phyloP scores from a whole-genome alignment of 2,797 vertebrate species.

The Mastacembelus armatus region DNA sequence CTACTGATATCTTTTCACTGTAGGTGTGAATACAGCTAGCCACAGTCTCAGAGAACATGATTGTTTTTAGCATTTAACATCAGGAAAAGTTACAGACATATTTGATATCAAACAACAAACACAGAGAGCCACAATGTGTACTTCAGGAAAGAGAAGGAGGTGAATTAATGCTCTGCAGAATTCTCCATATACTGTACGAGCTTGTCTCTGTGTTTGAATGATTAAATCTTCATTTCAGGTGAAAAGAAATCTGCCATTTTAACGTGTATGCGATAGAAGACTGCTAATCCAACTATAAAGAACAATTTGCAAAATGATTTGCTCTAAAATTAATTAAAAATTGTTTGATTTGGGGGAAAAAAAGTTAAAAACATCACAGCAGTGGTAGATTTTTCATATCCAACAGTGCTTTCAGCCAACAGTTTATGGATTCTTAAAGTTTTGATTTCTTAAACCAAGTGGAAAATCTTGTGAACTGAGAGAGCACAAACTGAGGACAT shows the following conservation, averaged over 20 bases:
- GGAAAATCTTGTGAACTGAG: not conserved
- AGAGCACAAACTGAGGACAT: not conserved
- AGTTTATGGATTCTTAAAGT: no score
- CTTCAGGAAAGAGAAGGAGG: conserved; percentile 22
- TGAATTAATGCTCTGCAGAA: not conserved
- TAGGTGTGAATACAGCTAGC: conserved; percentile 8
- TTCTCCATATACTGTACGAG: conserved; percentile 13
- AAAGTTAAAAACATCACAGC: not conserved
- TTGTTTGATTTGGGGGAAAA: no score
- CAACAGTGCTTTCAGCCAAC: not conserved
- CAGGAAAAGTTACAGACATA: conserved; percentile 19
- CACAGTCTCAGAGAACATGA: not conserved
- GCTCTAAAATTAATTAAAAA: no score
- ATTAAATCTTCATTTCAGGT: not conserved
- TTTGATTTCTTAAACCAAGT: no score
- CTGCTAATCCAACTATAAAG: no score
- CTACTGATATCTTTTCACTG: conserved; percentile 13
- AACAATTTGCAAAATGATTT: no score
- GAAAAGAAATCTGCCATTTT: not conserved
- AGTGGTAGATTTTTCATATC: not conserved
- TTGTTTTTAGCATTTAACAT: conserved; percentile 5
- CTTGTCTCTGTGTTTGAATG: not conserved
- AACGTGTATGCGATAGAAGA: no score
- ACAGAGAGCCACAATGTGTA: not conserved
- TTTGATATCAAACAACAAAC: conserved; percentile 9